phyloP scores from a whole-genome alignment of 1,140 invertebrate species.

The Drosophila suzukii region DNA sequence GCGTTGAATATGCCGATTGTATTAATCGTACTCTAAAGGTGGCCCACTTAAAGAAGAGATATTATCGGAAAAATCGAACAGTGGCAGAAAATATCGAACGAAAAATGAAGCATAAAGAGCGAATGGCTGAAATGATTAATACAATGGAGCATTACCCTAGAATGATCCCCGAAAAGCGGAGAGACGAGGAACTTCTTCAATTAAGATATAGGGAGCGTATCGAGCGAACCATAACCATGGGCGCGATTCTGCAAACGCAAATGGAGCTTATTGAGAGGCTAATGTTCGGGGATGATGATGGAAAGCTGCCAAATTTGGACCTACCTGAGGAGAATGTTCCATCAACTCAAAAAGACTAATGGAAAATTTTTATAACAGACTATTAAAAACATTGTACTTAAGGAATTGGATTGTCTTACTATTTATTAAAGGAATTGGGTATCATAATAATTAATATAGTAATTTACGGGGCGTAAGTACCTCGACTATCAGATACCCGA shows the following conservation, averaged over 20 bases:
- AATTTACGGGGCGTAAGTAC: too few relatives aligned
- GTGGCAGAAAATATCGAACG: constrained; percentile 48
- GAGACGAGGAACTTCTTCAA: constrained; percentile 23
- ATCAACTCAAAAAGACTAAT: too few relatives aligned
- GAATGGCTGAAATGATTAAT: background rate
- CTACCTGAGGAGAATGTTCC: background rate
- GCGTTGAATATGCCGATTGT: constrained; percentile 36
- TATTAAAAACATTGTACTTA: too few relatives aligned
- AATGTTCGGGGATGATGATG: constrained; percentile 30
- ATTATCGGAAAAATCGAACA: constrained; percentile 32
- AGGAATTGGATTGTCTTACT: too few relatives aligned
- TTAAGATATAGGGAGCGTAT: constrained; percentile 41
- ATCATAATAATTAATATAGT: too few relatives aligned
- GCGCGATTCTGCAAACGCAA: constrained; percentile 43
- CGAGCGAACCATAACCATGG: constrained; percentile 16
- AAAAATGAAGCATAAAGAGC: background rate
- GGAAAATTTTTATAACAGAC: background rate
- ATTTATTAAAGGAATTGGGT: too few relatives aligned
- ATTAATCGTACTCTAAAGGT: background rate
- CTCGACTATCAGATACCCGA: too few relatives aligned
- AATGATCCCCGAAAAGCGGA: background rate
- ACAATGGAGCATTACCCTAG: background rate
- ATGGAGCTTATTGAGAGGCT: constrained; percentile 44
- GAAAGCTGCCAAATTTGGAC: background rate
- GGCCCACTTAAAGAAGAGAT: background rate